Evolutionary conservation across 2,113 vertebrate genomes (phyloP).

Genomic region (Gymnarchus niloticus): DNA sequence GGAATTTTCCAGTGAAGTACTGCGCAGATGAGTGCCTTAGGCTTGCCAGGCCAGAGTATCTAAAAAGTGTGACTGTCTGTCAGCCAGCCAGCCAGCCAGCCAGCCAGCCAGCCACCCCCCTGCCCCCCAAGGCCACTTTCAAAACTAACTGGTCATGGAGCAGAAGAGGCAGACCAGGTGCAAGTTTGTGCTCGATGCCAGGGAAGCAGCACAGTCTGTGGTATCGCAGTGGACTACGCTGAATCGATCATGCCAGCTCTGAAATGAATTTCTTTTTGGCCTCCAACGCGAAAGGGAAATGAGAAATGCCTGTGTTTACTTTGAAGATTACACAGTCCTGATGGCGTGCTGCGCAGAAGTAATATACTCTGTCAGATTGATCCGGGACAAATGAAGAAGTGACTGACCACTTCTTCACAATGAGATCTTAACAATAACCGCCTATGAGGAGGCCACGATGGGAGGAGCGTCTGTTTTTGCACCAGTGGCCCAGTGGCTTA

Average conservation of each 20-base stretch:
- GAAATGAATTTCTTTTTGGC: slow-evolving; percentile 23
- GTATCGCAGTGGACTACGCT: slow-evolving; percentile 8
- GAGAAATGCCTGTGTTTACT: slow-evolving; percentile 19
- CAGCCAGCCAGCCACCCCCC: not conserved
- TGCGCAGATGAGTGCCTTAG: not conserved
- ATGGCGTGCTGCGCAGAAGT: slow-evolving; percentile 15
- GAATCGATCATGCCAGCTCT: slow-evolving; percentile 20
- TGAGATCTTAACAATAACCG: not conserved
- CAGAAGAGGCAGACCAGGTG: not conserved
- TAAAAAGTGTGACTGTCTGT: not conserved
- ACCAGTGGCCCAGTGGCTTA: not conserved
- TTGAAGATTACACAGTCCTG: slow-evolving; percentile 24
- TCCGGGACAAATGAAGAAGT: slow-evolving; percentile 7
- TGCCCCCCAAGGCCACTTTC: not conserved
- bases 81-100: too few relatives aligned
- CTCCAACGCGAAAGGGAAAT: slow-evolving; percentile 16
- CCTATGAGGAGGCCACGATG: not conserved
- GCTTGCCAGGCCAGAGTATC: not conserved
- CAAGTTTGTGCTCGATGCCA: not conserved
- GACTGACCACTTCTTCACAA: not conserved
- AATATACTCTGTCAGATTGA: slow-evolving; percentile 23
- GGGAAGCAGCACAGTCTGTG: slow-evolving; percentile 11
- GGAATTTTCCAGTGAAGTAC: not conserved
- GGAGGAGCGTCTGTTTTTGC: not conserved
- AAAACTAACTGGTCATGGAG: not conserved